These are phyloP conservation scores for Mythimna pallens DNA, from an alignment of 2,888 invertebrate species.

Conservation along the genomic window DNA sequence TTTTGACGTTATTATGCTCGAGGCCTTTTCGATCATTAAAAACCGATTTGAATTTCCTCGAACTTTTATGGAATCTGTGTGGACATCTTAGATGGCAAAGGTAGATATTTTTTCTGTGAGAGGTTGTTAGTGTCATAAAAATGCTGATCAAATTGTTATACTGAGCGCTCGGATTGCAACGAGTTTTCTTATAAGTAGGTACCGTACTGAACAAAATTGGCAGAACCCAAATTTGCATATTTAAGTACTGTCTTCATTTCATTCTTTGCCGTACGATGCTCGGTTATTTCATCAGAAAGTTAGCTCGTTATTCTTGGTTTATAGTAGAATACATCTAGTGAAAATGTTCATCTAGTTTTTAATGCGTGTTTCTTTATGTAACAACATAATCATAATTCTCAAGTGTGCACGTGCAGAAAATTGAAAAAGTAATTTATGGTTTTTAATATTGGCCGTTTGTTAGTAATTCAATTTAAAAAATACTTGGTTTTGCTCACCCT, in stretches of 20 bases:
- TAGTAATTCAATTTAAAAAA: no score
- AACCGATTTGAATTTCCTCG: constrained; percentile 41
- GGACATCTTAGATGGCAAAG: not conserved
- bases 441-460: constrained; percentile 9
- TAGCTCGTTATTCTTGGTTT: constrained; percentile 30
- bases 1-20: constrained; percentile 5
- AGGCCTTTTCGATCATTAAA: constrained; percentile 36
- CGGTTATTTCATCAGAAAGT: constrained; percentile 36
- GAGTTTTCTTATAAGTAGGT: constrained; percentile 37
- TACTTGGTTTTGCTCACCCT: no score
- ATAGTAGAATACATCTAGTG: constrained; percentile 16
- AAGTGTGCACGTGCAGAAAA: constrained; percentile 15
- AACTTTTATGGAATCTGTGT: constrained; percentile 18
- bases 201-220: constrained; percentile 45
- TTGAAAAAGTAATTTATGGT: constrained; percentile 16
- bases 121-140: constrained; percentile 32
- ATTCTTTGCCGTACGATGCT: constrained; percentile 34
- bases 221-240: constrained; percentile 51
- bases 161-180: constrained; percentile 26
- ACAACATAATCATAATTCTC: constrained; percentile 19
- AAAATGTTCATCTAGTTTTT: constrained; percentile 28
- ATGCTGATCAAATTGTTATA: constrained; percentile 29
- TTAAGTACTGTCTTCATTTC: constrained; percentile 44
- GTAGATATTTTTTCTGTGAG: constrained; percentile 7
- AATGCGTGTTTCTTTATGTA: constrained; percentile 13